These are phyloP conservation scores for Manis pentadactyla DNA, from an alignment of 2,797 vertebrate genomes.

Conservation along the genomic window DNA sequence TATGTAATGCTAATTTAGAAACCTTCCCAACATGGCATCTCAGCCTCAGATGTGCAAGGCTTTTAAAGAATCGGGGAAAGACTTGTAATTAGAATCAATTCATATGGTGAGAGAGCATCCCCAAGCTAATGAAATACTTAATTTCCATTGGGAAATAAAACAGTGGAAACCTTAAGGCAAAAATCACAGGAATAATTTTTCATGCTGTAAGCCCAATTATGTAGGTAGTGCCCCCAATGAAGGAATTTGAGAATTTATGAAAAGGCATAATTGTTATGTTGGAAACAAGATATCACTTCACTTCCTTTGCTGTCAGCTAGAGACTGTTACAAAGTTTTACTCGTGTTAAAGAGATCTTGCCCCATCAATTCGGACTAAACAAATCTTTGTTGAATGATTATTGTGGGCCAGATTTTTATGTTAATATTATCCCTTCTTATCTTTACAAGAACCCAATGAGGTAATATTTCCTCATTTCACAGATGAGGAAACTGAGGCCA, in stretches of 20 bases:
- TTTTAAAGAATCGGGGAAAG: background rate
- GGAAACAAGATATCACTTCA: constrained; percentile 19
- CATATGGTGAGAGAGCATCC: background rate
- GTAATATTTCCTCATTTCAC: background rate
- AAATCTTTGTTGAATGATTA: background rate
- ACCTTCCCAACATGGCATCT: background rate
- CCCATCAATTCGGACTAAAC: background rate
- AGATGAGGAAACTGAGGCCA: background rate
- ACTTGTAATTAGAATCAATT: constrained; percentile 27
- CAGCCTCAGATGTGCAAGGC: background rate
- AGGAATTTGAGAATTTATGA: constrained; percentile 43
- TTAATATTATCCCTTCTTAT: background rate
- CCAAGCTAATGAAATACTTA: constrained; percentile 14
- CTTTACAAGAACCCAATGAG: background rate
- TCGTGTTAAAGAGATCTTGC: background rate
- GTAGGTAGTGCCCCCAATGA: constrained; percentile 42
- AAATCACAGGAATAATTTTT: constrained; percentile 3
- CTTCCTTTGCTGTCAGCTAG: background rate
- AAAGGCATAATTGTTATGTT: background rate
- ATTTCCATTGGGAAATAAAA: constrained; percentile 1
- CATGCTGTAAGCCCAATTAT: background rate
- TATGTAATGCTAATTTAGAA: background rate
- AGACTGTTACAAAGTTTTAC: constrained; percentile 3
- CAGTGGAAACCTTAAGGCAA: constrained; percentile 23
- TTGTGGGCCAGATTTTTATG: background rate